Evolutionary conservation across 2,888 invertebrate genomes (phyloP), one percentile per base, ranked within the genome.

Genomic region (Agapetus fuscipes): DNA sequence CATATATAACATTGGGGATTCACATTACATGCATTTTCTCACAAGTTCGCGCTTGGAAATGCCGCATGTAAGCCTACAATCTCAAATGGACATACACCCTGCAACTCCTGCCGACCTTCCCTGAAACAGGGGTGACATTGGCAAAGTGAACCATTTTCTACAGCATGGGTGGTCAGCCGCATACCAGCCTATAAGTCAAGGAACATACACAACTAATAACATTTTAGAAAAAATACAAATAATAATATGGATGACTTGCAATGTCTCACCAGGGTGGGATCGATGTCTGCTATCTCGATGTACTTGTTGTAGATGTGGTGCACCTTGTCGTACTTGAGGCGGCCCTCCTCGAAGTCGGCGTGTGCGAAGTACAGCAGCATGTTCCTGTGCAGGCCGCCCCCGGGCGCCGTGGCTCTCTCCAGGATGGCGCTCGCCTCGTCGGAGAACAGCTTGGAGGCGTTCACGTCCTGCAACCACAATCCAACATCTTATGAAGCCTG

Each of bases 341-440:
- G 72, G 30, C 93, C 87, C 68, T 99, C 98, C 61, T 98, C 97
- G 55, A 96, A 98, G 64, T 99, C 98, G 0, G 97, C 95, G 57
- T 95, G 96, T 0, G 97, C 95, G 66, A 98, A 99, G 61, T 97
- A 95, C 13, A 99, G 62, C 33, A 99, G 65, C 62, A 93, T 88
- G 57, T 93, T 96, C 46, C 86, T 86, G 44, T 87, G 88, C 39
- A 98, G 71, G 0, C 95, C 76, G 0, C 90, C 84, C 38, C 76
- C 80, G 2, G 38, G 32, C 43, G 62, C 60, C 1, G 93, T 94
- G 0, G 97, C 96, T 20, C 96, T 72, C 58, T 98, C 97, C 58
- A 93, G 91, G 56, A 99, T 88, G 24, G 84, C 85, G 1, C 90
- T 88, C 13, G 94, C 94, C 59, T 97, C 95, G 58, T 96, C 95